Percentiles rank a stretch among this genome's conserved stretches.
These are phyloP conservation scores for Jordanella pulchra DNA, from an alignment of 2,797 vertebrate species.

Conservation along the genomic window DNA sequence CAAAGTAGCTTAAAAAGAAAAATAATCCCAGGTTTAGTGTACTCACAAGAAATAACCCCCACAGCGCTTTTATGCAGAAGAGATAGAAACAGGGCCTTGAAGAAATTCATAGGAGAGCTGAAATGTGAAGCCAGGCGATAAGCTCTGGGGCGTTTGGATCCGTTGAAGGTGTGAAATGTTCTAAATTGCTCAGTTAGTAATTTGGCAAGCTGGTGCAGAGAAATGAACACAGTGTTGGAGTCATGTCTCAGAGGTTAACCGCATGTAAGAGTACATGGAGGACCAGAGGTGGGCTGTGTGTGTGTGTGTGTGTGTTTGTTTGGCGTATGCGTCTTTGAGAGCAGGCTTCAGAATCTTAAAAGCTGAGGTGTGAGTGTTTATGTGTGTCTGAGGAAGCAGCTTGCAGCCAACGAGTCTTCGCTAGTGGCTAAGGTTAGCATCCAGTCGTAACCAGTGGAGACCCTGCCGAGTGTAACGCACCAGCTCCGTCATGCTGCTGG, in stretches of 20 bases:
- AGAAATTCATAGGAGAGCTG: constrained; percentile 43
- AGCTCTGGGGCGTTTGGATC: constrained; percentile 48
- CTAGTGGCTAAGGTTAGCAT: constrained; percentile 88
- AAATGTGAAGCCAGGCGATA: constrained; percentile 52
- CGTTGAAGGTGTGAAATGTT: constrained; percentile 52
- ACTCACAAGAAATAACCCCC: constrained; percentile 59
- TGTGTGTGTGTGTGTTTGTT: constrained; percentile 38
- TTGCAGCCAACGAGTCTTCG: constrained; percentile 50
- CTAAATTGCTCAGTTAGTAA: constrained; percentile 71
- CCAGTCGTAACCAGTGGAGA: constrained; percentile 95
- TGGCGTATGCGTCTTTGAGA: constrained; percentile 37
- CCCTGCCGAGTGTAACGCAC: constrained; percentile 97
- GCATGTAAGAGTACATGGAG: constrained; percentile 62
- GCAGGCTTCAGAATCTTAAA: constrained; percentile 41
- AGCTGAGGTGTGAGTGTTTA: constrained; percentile 44
- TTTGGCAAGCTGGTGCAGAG: constrained; percentile 83
- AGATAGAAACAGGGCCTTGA: constrained; percentile 63
- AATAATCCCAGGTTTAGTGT: constrained; percentile 60
- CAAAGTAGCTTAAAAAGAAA: constrained; percentile 64
- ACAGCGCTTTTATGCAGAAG: constrained; percentile 54
- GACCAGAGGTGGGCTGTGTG: constrained; percentile 59
- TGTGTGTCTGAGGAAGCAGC: constrained; percentile 48
- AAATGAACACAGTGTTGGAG: constrained; percentile 96
- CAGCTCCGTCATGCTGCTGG: constrained; percentile 98
- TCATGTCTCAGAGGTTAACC: constrained; percentile 84